Evolutionary conservation across 2,888 invertebrate species (phyloP).

Genomic region (Tetropium fuscum): DNA sequence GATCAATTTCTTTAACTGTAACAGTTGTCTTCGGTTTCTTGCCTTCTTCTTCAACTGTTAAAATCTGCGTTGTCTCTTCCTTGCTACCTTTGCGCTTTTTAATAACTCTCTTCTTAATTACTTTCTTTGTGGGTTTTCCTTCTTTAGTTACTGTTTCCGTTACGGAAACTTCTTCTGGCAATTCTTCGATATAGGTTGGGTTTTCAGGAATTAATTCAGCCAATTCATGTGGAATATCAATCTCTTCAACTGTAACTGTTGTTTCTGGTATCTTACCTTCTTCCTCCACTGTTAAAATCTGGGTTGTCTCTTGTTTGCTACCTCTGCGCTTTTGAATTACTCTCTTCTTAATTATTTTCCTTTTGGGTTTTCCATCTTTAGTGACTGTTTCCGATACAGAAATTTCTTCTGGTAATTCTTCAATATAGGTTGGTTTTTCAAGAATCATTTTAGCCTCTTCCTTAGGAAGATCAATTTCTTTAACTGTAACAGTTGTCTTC

Average conservation of each 20-base stretch:
- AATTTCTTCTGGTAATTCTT: slow-evolving; percentile 48
- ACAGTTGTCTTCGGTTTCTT: slow-evolving; percentile 60
- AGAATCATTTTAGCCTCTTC: slow-evolving; percentile 22
- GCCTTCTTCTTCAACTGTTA: slow-evolving; percentile 57
- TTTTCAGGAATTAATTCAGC: slow-evolving; percentile 29
- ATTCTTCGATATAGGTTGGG: slow-evolving; percentile 43
- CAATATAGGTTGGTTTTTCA: slow-evolving; percentile 49
- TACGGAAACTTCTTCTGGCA: slow-evolving; percentile 50
- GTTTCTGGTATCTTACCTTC: slow-evolving; percentile 57
- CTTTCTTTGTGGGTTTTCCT: slow-evolving; percentile 58
- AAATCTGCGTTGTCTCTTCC: slow-evolving; percentile 65
- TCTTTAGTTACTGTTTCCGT: slow-evolving; percentile 57
- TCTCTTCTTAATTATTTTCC: slow-evolving; percentile 59
- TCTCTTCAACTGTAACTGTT: slow-evolving; percentile 50
- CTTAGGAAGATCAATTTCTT: slow-evolving; percentile 41
- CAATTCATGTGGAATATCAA: slow-evolving; percentile 49
- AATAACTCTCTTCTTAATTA: slow-evolving; percentile 56
- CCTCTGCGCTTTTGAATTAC: slow-evolving; percentile 62
- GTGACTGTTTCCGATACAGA: slow-evolving; percentile 57
- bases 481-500: neutral
- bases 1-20: slow-evolving; percentile 42
- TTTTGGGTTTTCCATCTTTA: slow-evolving; percentile 56
- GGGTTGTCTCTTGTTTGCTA: slow-evolving; percentile 59
- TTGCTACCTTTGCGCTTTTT: slow-evolving; percentile 63
- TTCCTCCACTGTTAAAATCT: slow-evolving; percentile 61